Conservation (phyloP, 1,140 invertebrate species). For the Patella vulgata region DNA sequence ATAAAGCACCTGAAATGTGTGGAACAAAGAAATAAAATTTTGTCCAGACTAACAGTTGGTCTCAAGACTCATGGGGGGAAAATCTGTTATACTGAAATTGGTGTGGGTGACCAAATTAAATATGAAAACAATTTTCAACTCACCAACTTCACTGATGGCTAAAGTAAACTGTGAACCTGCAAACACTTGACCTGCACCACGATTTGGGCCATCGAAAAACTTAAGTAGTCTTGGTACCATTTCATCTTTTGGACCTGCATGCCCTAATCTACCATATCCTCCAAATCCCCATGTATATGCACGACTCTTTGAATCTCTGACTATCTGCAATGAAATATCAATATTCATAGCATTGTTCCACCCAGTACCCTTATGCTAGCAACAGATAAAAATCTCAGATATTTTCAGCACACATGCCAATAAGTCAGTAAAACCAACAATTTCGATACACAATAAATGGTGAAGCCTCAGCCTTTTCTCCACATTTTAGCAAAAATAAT, state of each 20-base stretch:
- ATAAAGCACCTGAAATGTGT: constrained; percentile 69
- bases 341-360: too few relatives aligned
- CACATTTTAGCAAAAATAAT: too few relatives aligned
- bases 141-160: constrained; percentile 82
- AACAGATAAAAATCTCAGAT: too few relatives aligned
- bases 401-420: too few relatives aligned
- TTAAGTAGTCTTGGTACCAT: constrained; percentile 89
- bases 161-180: constrained; percentile 89
- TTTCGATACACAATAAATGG: too few relatives aligned
- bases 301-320: constrained; percentile 85
- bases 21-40: constrained; percentile 22
- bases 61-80: too few relatives aligned
- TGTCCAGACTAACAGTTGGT: too few relatives aligned
- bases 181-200: constrained; percentile 81
- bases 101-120: too few relatives aligned
- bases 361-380: too few relatives aligned
- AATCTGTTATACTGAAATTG: too few relatives aligned
- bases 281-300: constrained; percentile 95
- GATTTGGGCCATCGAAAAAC: constrained; percentile 84
- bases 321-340: constrained; percentile 77
- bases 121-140: background rate
- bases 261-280: constrained; percentile 90
- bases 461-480: too few relatives aligned
- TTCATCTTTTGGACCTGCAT: constrained; percentile 91
- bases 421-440: too few relatives aligned